Percentiles rank a stretch among this genome's conserved stretches.
Conservation (phyloP, 2,113 vertebrate species). For the Eleginops maclovinus region DNA sequence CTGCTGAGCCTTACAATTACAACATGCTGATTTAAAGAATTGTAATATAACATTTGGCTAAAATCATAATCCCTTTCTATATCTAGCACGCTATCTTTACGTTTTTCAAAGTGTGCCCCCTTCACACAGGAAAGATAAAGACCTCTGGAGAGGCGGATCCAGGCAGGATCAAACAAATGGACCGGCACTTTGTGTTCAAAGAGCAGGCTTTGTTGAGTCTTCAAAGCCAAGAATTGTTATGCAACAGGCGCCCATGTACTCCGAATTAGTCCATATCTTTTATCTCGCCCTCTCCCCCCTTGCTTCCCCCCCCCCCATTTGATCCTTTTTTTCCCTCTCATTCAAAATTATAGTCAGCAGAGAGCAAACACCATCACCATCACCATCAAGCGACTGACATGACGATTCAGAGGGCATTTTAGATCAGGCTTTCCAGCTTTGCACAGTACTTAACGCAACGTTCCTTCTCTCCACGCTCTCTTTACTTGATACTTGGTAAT, state of each 20-base stretch:
- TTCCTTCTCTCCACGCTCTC: neutral
- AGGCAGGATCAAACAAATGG: slow-evolving; percentile 66
- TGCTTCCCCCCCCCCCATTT: slow-evolving; percentile 44
- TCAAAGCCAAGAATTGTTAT: slow-evolving; percentile 74
- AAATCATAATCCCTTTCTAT: neutral
- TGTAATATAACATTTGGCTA: neutral
- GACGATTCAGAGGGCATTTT: slow-evolving; percentile 28
- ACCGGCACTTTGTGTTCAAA: slow-evolving; percentile 65
- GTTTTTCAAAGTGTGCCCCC: slow-evolving; percentile 1
- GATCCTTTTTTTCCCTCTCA: slow-evolving; percentile 45
- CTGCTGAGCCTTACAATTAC: neutral
- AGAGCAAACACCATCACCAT: slow-evolving; percentile 36
- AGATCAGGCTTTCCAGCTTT: slow-evolving; percentile 5
- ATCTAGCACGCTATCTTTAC: neutral
- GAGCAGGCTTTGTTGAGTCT: slow-evolving; percentile 66
- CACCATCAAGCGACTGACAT: slow-evolving; percentile 33
- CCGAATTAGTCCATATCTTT: slow-evolving; percentile 73
- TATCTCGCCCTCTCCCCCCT: slow-evolving; percentile 41
- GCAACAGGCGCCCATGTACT: slow-evolving; percentile 68
- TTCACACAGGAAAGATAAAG: slow-evolving; percentile 17
- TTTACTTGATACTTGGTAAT: neutral
- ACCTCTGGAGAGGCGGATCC: slow-evolving; percentile 31
- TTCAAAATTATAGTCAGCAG: slow-evolving; percentile 60
- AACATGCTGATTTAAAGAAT: neutral
- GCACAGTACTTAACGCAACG: neutral